Evolutionary conservation across 2,888 invertebrate genomes (phyloP), one percentile per base, ranked within the genome.

Genomic region (Eupithecia exiguata): DNA sequence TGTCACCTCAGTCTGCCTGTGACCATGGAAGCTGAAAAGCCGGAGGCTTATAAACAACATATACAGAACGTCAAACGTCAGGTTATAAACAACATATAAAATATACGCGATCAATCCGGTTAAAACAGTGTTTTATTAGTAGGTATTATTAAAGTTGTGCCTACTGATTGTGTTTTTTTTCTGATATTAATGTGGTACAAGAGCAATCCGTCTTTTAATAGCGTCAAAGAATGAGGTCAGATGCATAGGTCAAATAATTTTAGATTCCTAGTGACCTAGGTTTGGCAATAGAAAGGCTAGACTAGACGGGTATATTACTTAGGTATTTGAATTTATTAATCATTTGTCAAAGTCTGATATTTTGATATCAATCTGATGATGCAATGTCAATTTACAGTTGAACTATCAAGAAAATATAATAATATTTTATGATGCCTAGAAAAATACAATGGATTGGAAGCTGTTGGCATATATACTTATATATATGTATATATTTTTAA

Each of bases 321-420:
- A 53, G 49, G n/a, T 3, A 61, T 61, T 30, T 63, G 35, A 63
- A 35, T 63, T 36, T 63, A 36, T 36, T 18, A 10, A 10, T 63
- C n/a, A 36, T 36, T 36, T 63, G 36, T 63, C 63, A 63, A 63
- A 61, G 7, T 61, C 61, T 61, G 58, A 46, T 46, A 46, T 46
- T 21, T 49, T 53, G 3, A 53, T 21, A 53, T 53, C 46, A 46
- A 46, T 46, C 49, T 21, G 49, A n/a, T 53, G 49, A 21, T 53
- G 49, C n/a, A 53, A 53, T 53, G 4, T 46, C 21, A 53, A 53
- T 53, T 53, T 21, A 10, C 21, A 53, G 10, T 2, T 3, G 9
- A n/a, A n/a, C n/a, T 49, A 53, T 53, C 21, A 9, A 21, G 21
- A 53, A 53, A 53, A 46, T n/a, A 46, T 43, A 9, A 49, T 14